A percentile compares a stretch with the other conserved stretches of the same genome.
phyloP scores from a whole-genome alignment of 2,113 vertebrate genomes.

The Tachycineta bicolor region DNA sequence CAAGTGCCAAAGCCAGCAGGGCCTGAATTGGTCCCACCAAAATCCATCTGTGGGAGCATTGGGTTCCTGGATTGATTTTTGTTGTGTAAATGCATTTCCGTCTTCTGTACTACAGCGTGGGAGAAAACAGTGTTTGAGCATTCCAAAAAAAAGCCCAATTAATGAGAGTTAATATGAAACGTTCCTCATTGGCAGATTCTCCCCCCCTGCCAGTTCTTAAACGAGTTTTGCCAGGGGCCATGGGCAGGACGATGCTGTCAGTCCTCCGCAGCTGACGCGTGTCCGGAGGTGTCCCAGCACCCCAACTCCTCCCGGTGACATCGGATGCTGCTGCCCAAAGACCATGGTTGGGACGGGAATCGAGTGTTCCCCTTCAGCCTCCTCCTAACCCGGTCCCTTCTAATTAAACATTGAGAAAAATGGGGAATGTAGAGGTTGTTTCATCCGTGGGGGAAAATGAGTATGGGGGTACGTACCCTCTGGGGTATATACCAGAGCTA shows the following conservation, averaged over 20 bases:
- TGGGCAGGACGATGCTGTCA: neutral
- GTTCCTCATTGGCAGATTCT: neutral
- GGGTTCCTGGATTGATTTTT: neutral
- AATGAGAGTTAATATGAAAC: neutral
- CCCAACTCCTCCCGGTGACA: neutral
- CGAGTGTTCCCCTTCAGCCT: neutral
- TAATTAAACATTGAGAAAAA: neutral
- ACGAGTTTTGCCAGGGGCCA: neutral
- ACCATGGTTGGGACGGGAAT: neutral
- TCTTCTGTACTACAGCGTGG: neutral
- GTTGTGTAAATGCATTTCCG: conserved; percentile 1
- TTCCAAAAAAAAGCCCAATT: neutral
- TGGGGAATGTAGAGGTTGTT: neutral
- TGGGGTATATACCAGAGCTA: neutral
- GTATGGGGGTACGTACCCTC: neutral
- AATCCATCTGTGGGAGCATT: neutral
- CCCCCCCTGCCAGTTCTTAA: neutral
- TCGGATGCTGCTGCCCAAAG: neutral
- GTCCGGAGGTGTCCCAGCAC: neutral
- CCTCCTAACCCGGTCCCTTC: neutral
- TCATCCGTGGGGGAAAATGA: neutral
- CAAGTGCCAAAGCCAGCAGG: neutral
- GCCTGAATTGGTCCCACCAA: neutral
- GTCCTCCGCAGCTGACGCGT: neutral
- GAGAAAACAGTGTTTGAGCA: neutral